A percentile compares a stretch with the other conserved stretches of the same genome.
phyloP scores from a whole-genome alignment of 2,888 invertebrate genomes.

The Poecilus cupreus region DNA sequence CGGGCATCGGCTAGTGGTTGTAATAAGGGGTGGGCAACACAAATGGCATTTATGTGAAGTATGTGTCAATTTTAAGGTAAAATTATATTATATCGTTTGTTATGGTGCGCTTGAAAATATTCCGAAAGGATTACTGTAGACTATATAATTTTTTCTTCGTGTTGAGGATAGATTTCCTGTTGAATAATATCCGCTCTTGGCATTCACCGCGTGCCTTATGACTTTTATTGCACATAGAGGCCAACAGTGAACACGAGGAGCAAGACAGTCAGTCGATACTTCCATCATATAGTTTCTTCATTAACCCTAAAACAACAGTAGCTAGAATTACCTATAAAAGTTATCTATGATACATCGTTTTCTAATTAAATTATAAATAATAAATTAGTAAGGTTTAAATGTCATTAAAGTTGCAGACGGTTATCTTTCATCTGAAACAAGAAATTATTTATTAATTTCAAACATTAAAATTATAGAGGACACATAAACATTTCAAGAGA shows the following conservation, averaged over 20 bases:
- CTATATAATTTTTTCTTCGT: too few relatives aligned
- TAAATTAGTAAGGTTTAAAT: not conserved
- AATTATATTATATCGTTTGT: too few relatives aligned
- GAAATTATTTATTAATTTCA: constrained; percentile 34
- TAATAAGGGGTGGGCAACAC: too few relatives aligned
- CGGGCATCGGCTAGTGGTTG: too few relatives aligned
- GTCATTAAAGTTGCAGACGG: not conserved
- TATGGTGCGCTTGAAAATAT: too few relatives aligned
- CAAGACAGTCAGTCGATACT: constrained; percentile 73
- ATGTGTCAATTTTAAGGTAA: too few relatives aligned
- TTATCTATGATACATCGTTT: not conserved
- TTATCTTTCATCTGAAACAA: constrained; percentile 28
- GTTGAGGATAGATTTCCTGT: too few relatives aligned
- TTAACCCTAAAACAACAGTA: not conserved
- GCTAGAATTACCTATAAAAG: not conserved
- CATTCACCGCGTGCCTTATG: constrained; percentile 99
- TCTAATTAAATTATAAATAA: not conserved
- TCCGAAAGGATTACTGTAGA: too few relatives aligned
- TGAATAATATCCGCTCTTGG: constrained; percentile 89
- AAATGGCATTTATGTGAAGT: too few relatives aligned
- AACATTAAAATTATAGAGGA: not conserved
- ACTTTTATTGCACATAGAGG: constrained; percentile 88
- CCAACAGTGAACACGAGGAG: constrained; percentile 98
- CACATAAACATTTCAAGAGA: not conserved
- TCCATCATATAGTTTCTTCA: not conserved